Base-by-base conservation (phyloP, 2,113 vertebrate genomes). In the Cranoglanis bouderius region DNA sequence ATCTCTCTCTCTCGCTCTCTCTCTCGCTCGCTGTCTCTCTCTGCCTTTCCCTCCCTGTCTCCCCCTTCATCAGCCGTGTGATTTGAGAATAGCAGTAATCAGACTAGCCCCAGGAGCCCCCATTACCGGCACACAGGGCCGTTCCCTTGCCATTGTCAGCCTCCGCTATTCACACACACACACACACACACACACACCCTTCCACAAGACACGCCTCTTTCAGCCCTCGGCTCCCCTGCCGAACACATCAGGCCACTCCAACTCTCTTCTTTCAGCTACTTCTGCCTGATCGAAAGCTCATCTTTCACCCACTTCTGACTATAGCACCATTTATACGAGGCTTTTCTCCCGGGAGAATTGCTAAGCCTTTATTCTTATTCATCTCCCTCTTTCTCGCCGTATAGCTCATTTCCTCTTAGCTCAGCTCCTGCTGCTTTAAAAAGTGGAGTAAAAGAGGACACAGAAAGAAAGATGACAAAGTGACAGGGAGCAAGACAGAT, bases 31-130 rank as follows among this genome's bases (percentile, higher is more conserved):
- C 21, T 12, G 32, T 82, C 55, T 59, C 61, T 21, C n/a, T 72
- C 74, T 77, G 80, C 49, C 38, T 59, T 78, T 55, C 78, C 18
- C 35, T 65, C 85, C 18, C 35, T 74, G 75, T 78, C 51, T 84
- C 81, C 88, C 81, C 82, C 88, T 88, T 67, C 84, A 85, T 89
- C 88, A 85, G 83, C 57, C 29, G 43, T 78, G 88, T 87, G 90
- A 91, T 91, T 91, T 86, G 90, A 91, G 84, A 83, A 90, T 88
- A 85, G 87, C 86, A 88, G 88, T 91, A 90, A 91, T 91, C 90
- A 91, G 88, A 65, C 90, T 86, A 90, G 87, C 90, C 90, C 87
- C 88, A 88, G 88, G 88, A 91, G 88, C 84, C 84, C 83, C 88
- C 74, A 88, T 91, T 90, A 90, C 72, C 57, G 70, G 67, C 90